Conservation (phyloP, 2,888 invertebrate species). For the Buathra laborator region DNA sequence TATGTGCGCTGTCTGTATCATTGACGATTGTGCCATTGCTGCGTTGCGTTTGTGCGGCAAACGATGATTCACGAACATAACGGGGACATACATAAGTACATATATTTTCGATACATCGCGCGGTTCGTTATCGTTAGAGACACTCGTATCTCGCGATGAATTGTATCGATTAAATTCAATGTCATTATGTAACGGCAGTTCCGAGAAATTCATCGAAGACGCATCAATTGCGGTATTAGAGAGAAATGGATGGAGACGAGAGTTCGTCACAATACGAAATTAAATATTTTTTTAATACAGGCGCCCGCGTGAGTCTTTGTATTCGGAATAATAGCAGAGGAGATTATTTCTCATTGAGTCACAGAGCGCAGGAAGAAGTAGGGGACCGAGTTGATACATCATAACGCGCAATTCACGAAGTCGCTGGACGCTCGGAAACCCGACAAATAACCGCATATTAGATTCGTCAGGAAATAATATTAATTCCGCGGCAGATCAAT, state of each 20-base stretch:
- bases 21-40: slow-evolving; percentile 12
- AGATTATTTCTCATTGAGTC: slow-evolving; percentile 7
- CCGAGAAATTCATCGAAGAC: neutral
- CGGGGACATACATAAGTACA: neutral
- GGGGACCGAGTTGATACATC: neutral
- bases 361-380: slow-evolving; percentile 1
- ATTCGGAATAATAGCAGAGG: slow-evolving; percentile 1
- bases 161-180: neutral
- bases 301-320: neutral
- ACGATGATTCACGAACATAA: slow-evolving; percentile 12
- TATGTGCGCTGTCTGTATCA: slow-evolving; percentile 1
- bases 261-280: no score
- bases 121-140: neutral
- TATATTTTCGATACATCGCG: neutral
- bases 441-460: no score
- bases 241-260: no score
- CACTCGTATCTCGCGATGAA: neutral
- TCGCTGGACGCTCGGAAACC: no score
- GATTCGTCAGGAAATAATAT: no score
- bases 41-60: slow-evolving; percentile 2
- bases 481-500: no score
- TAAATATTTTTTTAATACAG: slow-evolving; percentile 3
- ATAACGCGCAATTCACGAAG: neutral
- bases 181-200: neutral
- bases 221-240: no score